These are phyloP conservation scores for Balanococcus diminutus DNA, from an alignment of 2,888 invertebrate genomes.

Conservation along the genomic window DNA sequence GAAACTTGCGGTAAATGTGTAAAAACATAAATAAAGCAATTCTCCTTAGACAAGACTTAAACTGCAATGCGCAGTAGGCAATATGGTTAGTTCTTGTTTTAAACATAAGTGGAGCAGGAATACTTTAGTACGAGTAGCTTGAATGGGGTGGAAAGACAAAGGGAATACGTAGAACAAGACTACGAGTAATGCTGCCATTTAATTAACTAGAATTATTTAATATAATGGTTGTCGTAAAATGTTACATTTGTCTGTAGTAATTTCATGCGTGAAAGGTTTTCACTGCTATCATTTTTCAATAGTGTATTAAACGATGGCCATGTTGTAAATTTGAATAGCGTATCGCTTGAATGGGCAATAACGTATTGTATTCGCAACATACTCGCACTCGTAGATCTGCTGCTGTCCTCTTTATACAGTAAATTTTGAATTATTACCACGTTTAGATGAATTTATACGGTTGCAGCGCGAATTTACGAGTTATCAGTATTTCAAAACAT, in stretches of 20 bases:
- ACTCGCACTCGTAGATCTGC: too few relatives aligned
- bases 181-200: background rate
- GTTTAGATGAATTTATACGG: too few relatives aligned
- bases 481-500: too few relatives aligned
- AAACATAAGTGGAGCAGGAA: background rate
- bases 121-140: too few relatives aligned
- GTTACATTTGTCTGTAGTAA: slow-evolving; percentile 26
- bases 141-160: too few relatives aligned
- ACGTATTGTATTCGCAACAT: background rate
- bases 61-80: background rate
- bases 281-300: slow-evolving; percentile 27
- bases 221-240: slow-evolving; percentile 18
- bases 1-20: background rate
- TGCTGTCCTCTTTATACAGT: too few relatives aligned
- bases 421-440: too few relatives aligned
- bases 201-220: slow-evolving; percentile 31
- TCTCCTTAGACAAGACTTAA: background rate
- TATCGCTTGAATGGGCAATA: slow-evolving; percentile 13
- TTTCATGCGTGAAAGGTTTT: slow-evolving; percentile 31
- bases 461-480: too few relatives aligned
- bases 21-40: slow-evolving; percentile 27
- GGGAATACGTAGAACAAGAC: background rate
- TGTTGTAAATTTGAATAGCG: background rate
- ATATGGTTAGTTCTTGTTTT: background rate
- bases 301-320: background rate